These are phyloP conservation scores for Neosilurus mollespiculum DNA, from an alignment of 2,797 vertebrate species.

Conservation along the genomic window DNA sequence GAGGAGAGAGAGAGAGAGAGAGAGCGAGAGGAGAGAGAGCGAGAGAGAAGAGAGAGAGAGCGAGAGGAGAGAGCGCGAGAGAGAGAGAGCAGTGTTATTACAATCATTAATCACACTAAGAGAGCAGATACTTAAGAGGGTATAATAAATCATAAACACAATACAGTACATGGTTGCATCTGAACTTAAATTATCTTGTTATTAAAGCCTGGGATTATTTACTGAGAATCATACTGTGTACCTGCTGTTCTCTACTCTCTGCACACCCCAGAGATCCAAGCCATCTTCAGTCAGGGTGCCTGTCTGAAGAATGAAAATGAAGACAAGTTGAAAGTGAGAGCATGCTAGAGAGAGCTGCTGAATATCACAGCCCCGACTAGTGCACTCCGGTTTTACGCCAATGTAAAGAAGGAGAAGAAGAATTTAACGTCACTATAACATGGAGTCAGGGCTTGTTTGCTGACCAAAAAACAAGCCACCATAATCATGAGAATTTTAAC, in stretches of 20 bases:
- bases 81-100: neutral
- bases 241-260: slow-evolving; percentile 84
- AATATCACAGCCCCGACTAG: neutral
- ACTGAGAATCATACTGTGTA: slow-evolving; percentile 55
- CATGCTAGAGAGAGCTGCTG: neutral
- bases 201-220: neutral
- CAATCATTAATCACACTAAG: neutral
- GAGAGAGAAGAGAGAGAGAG: too few species aligned
- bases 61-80: too few species aligned
- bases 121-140: neutral
- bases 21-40: too few species aligned
- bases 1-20: too few species aligned
- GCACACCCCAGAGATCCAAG: slow-evolving; percentile 93
- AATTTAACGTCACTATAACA: too few species aligned
- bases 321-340: neutral
- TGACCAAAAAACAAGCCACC: neutral
- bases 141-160: neutral
- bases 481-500: neutral
- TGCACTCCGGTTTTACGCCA: neutral
- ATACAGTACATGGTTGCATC: too few species aligned
- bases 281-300: slow-evolving; percentile 98
- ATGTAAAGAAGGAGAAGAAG: too few species aligned
- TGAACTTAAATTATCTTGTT: neutral
- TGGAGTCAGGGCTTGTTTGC: neutral
- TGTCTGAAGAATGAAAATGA: slow-evolving; percentile 72